phyloP scores from a whole-genome alignment of 2,113 vertebrate species.

The Pterocles gutturalis region DNA sequence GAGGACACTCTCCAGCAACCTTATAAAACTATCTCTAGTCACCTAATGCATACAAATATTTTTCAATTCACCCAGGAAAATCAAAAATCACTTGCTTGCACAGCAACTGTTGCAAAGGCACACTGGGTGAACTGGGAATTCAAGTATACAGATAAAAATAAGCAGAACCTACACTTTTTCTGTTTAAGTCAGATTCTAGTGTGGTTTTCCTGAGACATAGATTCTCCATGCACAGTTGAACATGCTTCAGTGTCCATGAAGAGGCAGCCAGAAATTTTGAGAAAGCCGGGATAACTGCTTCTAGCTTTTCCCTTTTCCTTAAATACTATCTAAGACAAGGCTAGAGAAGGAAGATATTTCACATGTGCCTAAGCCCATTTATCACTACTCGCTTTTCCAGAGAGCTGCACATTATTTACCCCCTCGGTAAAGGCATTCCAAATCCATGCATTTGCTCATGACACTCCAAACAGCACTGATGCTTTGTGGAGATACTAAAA shows the following conservation, averaged over 20 bases:
- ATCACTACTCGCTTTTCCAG: background rate
- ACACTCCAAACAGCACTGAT: background rate
- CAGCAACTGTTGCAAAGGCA: background rate
- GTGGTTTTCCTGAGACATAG: background rate
- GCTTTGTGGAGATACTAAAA: background rate
- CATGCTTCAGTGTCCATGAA: rapidly evolving
- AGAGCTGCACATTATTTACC: background rate
- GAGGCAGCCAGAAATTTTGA: background rate
- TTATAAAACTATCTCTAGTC: background rate
- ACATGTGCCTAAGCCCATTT: background rate
- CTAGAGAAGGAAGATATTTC: background rate
- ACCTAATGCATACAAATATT: background rate
- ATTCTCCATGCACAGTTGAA: background rate
- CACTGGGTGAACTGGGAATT: background rate
- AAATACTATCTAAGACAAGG: background rate
- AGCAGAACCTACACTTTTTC: background rate
- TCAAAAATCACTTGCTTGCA: background rate
- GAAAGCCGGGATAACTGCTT: background rate
- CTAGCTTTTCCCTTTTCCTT: background rate
- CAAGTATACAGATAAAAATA: background rate
- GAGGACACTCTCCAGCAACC: background rate
- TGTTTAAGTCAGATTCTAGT: background rate
- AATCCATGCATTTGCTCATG: background rate
- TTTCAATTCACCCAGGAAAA: background rate
- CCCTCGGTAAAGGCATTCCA: background rate